Conservation (phyloP, 2,797 vertebrate species). For the Coranthus polyacanthus region DNA sequence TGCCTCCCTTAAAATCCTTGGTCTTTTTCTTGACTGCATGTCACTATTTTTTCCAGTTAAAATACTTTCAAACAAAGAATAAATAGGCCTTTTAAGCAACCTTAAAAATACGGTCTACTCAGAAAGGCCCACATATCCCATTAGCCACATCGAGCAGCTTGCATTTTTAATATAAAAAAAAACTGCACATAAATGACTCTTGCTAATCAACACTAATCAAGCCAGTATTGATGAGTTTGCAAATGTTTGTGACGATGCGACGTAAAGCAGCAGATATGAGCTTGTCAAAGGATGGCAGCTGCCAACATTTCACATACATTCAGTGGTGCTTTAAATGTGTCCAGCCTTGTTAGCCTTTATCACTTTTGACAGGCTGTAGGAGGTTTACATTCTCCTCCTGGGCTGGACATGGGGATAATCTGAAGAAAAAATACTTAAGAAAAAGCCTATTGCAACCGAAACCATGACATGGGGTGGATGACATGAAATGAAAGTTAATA, state of each 20-base stretch:
- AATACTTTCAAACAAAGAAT: constrained; percentile 17
- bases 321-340: constrained; percentile 10
- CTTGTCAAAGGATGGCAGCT: constrained; percentile 25
- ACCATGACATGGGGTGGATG: constrained; percentile 1
- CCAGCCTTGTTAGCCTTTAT: constrained; percentile 36
- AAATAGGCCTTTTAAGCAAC: background rate
- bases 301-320: constrained; percentile 16
- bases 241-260: constrained; percentile 40
- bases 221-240: constrained; percentile 22
- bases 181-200: constrained; percentile 2
- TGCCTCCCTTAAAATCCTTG: constrained; percentile 47
- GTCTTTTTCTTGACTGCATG: constrained; percentile 43
- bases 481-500: too few species aligned
- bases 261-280: constrained; percentile 26
- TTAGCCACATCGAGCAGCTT: too few species aligned
- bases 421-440: background rate
- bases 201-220: constrained; percentile 9
- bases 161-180: too few species aligned
- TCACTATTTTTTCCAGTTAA: constrained; percentile 27
- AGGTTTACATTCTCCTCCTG: constrained; percentile 16
- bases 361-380: constrained; percentile 34
- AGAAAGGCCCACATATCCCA: background rate
- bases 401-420: too few species aligned
- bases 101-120: background rate
- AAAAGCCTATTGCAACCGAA: background rate